Percentiles rank a stretch among this genome's conserved stretches.
Evolutionary conservation across 1,140 invertebrate species (phyloP).

Genomic region (Potamilus streckersoni): DNA sequence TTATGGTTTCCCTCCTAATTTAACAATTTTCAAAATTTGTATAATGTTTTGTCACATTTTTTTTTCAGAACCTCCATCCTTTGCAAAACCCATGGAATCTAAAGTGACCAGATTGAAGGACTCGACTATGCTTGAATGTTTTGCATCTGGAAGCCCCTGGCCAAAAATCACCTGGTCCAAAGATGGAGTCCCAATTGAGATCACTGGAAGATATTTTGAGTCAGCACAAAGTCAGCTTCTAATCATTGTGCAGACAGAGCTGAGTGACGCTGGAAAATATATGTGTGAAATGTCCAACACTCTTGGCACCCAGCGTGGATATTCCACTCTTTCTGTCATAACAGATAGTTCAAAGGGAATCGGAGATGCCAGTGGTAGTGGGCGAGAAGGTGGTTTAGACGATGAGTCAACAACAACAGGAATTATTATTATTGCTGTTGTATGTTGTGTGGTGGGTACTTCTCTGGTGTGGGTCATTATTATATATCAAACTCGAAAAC

Average conservation of each 20-base stretch:
- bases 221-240: constrained; percentile 87
- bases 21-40: no score
- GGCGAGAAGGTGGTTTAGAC: constrained; percentile 34
- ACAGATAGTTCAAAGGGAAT: constrained; percentile 45
- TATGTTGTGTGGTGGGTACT: constrained; percentile 89
- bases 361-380: constrained; percentile 5
- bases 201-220: constrained; percentile 82
- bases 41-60: neutral
- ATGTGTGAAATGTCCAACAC: constrained; percentile 83
- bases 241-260: constrained; percentile 84
- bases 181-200: constrained; percentile 78
- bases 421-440: constrained; percentile 88
- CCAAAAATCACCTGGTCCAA: constrained; percentile 91
- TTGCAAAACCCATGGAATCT: constrained; percentile 85
- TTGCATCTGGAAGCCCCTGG: constrained; percentile 86
- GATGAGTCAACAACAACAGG: constrained; percentile 81
- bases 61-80: constrained; percentile 81
- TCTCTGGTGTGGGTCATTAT: constrained; percentile 93
- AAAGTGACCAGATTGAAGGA: constrained; percentile 84
- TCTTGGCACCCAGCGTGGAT: constrained; percentile 76
- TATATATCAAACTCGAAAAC: constrained; percentile 82
- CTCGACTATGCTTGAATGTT: constrained; percentile 87
- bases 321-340: constrained; percentile 70
- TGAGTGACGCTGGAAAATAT: constrained; percentile 85
- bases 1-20: no score